phyloP scores from a whole-genome alignment of 2,113 vertebrate genomes.

The Phasianus colchicus region DNA sequence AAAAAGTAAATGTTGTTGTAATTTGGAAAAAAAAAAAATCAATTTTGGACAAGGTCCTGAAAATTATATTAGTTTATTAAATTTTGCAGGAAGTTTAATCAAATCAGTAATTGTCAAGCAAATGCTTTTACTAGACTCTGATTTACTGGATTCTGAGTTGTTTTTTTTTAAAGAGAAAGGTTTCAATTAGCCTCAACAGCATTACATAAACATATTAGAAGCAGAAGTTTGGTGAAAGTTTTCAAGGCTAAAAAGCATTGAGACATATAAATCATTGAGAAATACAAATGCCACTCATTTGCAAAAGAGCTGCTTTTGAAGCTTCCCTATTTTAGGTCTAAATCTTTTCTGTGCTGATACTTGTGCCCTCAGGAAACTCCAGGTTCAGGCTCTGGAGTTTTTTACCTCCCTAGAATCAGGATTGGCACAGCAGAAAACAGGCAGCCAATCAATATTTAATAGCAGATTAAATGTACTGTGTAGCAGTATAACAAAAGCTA shows the following conservation, averaged over 20 bases:
- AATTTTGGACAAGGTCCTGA: neutral
- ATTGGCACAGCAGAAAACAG: neutral
- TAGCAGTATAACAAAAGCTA: neutral
- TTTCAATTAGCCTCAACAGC: neutral
- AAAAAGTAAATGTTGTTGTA: neutral
- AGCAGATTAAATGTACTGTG: neutral
- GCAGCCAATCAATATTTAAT: neutral
- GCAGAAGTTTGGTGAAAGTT: neutral
- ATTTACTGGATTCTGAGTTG: neutral
- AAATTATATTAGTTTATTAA: neutral
- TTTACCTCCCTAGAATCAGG: slow-evolving; percentile 2
- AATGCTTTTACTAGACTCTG: neutral
- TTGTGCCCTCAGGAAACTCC: slow-evolving; percentile 33
- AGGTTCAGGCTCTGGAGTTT: neutral
- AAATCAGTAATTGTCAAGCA: neutral
- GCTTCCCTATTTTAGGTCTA: slow-evolving; percentile 41
- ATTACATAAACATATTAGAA: neutral
- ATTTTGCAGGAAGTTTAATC: neutral
- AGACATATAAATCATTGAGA: neutral
- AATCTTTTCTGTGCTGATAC: slow-evolving; percentile 50
- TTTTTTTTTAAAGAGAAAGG: neutral
- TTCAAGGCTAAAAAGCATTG: neutral
- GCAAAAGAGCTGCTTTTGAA: slow-evolving; percentile 19
- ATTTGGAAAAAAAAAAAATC: neutral
- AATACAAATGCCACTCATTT: neutral